A percentile compares a stretch with the other conserved stretches of the same genome.
These are phyloP conservation scores for Congeria kusceri DNA, from an alignment of 2,888 invertebrate species.

Conservation along the genomic window DNA sequence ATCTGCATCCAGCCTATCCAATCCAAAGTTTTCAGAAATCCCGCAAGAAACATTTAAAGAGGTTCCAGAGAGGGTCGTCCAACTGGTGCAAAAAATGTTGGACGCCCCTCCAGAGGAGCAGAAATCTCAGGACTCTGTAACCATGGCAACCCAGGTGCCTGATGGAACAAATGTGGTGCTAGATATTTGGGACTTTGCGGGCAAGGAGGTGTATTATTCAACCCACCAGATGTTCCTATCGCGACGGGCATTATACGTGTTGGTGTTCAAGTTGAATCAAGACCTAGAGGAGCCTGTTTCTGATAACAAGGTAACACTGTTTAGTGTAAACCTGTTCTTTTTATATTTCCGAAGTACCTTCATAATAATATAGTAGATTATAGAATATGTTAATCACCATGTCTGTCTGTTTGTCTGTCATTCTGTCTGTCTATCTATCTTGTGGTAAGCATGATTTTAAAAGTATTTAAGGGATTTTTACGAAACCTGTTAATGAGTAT, in stretches of 20 bases:
- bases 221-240: constrained; percentile 85
- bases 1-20: constrained; percentile 30
- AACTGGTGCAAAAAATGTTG: constrained; percentile 82
- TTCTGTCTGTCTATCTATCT: no score
- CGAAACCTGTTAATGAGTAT: no score
- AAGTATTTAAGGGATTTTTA: no score
- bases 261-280: constrained; percentile 84
- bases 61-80: constrained; percentile 80
- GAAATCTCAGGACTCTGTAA: constrained; percentile 58
- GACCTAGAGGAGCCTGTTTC: constrained; percentile 69
- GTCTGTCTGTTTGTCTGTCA: no score
- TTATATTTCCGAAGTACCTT: no score
- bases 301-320: constrained; percentile 19
- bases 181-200: constrained; percentile 85
- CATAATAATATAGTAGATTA: no score
- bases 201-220: constrained; percentile 82
- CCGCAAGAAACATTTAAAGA: constrained; percentile 74
- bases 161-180: constrained; percentile 73
- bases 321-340: background rate
- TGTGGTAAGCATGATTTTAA: no score
- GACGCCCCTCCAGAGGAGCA: constrained; percentile 50
- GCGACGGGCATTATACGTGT: constrained; percentile 84
- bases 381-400: no score
- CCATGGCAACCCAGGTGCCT: constrained; percentile 42
- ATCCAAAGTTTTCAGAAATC: constrained; percentile 60